These are phyloP conservation scores for Halictus rubicundus DNA, from an alignment of 1,140 invertebrate species.

Conservation along the genomic window DNA sequence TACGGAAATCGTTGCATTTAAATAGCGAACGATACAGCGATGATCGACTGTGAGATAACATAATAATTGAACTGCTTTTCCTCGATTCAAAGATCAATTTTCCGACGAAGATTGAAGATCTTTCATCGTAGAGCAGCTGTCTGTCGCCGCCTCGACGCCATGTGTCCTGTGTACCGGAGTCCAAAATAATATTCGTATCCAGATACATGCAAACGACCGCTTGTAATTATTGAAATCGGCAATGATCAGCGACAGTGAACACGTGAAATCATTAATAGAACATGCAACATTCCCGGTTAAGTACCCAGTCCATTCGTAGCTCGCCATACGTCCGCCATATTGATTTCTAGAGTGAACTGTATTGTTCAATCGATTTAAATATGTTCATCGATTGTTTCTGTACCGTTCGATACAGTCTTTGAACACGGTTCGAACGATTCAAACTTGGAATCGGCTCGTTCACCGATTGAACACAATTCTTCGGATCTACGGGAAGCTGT, in stretches of 20 bases:
- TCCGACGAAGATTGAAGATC: no score
- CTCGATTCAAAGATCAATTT: no score
- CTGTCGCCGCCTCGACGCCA: neutral
- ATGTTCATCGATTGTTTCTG: neutral
- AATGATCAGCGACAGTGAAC: conserved; percentile 54
- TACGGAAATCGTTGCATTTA: no score
- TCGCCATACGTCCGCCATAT: conserved; percentile 24
- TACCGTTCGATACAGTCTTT: conserved; percentile 6
- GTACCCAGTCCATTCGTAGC: conserved; percentile 51
- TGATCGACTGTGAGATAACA: no score
- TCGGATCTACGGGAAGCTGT: neutral
- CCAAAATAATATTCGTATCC: conserved; percentile 30
- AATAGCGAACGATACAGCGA: no score
- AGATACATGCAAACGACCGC: conserved; percentile 49
- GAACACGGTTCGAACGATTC: neutral
- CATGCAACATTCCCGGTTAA: conserved; percentile 68
- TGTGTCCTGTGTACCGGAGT: conserved; percentile 3
- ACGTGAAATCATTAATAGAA: conserved; percentile 55
- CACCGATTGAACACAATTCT: neutral
- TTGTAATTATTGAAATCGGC: conserved; percentile 29
- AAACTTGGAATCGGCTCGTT: neutral
- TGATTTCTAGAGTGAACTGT: conserved; percentile 12
- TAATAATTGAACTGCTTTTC: no score
- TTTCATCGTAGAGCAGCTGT: neutral
- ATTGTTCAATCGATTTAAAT: no score